A percentile compares a stretch with the other conserved stretches of the same genome.
Evolutionary conservation across 2,113 vertebrate species (phyloP).

Genomic region (Pseudopipra pipra): DNA sequence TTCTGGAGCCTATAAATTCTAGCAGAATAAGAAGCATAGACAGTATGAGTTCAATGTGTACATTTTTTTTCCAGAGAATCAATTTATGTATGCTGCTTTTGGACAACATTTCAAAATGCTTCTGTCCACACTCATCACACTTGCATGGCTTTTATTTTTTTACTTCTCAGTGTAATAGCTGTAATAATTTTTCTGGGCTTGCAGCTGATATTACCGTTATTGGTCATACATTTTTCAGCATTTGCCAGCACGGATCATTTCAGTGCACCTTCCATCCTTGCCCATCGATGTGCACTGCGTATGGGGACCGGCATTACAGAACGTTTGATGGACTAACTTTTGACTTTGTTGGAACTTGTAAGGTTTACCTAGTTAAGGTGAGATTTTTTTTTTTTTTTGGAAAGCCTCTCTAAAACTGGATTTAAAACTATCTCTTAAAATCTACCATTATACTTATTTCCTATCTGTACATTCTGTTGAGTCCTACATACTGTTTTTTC

Average conservation of each 20-base stretch:
- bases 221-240: conserved; percentile 72
- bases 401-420: not conserved
- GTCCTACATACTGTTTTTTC: not conserved
- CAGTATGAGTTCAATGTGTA: not conserved
- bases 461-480: not conserved
- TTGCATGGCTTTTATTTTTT: not conserved
- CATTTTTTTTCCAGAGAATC: not conserved
- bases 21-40: not conserved
- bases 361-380: conserved; percentile 92
- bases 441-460: not conserved
- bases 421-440: not conserved
- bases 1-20: not conserved
- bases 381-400: not conserved
- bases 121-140: not conserved
- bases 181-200: not conserved
- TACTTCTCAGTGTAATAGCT: not conserved
- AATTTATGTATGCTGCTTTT: not conserved
- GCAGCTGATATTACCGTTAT: not conserved
- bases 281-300: conserved; percentile 90
- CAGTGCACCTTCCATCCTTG: conserved; percentile 89
- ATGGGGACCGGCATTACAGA: conserved; percentile 92
- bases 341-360: conserved; percentile 91
- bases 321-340: conserved; percentile 92
- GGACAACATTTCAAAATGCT: not conserved
- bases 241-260: conserved; percentile 89